phyloP scores from a whole-genome alignment of 1,140 invertebrate genomes.

The Hermetia illucens region DNA sequence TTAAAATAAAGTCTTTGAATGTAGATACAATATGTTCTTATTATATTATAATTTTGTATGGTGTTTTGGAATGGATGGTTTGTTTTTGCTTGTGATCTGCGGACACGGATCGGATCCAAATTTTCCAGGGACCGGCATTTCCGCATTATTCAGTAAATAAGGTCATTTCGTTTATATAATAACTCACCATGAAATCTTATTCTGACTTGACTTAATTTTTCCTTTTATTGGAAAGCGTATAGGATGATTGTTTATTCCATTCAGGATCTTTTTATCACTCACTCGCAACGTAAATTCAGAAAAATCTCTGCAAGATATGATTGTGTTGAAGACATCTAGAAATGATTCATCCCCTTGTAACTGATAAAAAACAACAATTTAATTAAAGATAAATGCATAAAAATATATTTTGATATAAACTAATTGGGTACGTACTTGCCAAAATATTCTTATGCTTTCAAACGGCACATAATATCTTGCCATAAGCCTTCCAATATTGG shows the following conservation, averaged over 20 bases:
- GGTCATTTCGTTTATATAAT: too few species aligned
- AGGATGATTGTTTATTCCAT: conserved; percentile 39
- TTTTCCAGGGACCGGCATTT: too few species aligned
- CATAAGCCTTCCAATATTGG: conserved; percentile 42
- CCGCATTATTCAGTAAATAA: too few species aligned
- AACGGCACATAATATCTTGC: conserved; percentile 46
- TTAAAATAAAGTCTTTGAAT: too few species aligned
- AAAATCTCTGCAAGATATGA: conserved; percentile 41
- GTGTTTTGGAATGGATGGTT: too few species aligned
- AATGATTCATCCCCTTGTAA: conserved; percentile 30
- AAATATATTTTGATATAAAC: too few species aligned
- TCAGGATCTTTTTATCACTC: conserved; percentile 42
- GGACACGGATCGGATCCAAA: too few species aligned
- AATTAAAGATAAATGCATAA: too few species aligned
- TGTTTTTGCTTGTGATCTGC: too few species aligned
- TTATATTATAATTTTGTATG: too few species aligned
- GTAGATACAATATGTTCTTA: too few species aligned
- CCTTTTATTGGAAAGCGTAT: conserved; percentile 42
- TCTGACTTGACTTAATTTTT: conserved; percentile 39
- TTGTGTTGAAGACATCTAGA: conserved; percentile 28
- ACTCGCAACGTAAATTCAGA: conserved; percentile 38
- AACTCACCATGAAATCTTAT: conserved; percentile 48
- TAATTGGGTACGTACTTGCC: conserved; percentile 20
- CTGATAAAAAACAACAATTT: conserved; percentile 14
- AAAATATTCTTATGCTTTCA: conserved; percentile 45